Evolutionary conservation across 2,797 vertebrate genomes (phyloP).

Genomic region (Fratercula arctica): DNA sequence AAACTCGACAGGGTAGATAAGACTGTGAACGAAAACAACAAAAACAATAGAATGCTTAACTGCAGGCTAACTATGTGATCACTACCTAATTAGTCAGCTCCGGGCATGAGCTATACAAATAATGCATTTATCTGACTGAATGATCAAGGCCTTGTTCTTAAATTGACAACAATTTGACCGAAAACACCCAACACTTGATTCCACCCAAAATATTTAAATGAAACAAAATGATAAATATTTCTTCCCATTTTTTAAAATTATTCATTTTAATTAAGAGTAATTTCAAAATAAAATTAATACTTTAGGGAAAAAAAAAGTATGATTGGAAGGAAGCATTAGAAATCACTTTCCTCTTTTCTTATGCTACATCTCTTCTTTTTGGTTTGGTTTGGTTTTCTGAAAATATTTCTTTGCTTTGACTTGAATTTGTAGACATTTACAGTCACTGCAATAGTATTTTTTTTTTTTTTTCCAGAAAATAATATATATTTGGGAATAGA

Average conservation of each 20-base stretch:
- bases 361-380: background rate
- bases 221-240: background rate
- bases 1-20: background rate
- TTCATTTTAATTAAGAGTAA: background rate
- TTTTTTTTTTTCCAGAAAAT: background rate
- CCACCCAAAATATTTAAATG: background rate
- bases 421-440: background rate
- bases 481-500: background rate
- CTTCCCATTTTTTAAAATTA: fast-evolving
- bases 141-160: background rate
- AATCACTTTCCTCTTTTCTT: background rate
- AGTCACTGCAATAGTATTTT: background rate
- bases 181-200: fast-evolving
- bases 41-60: background rate
- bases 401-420: background rate
- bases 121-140: background rate
- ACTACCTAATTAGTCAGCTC: background rate
- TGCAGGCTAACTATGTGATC: background rate
- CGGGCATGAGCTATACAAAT: background rate
- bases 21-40: background rate
- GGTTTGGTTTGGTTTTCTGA: background rate
- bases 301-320: background rate
- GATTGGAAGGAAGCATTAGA: background rate
- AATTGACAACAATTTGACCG: background rate
- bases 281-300: background rate